A percentile compares a stretch with the other conserved stretches of the same genome.
phyloP scores from a whole-genome alignment of 1,140 invertebrate species.

The Heliconius hermathena region DNA sequence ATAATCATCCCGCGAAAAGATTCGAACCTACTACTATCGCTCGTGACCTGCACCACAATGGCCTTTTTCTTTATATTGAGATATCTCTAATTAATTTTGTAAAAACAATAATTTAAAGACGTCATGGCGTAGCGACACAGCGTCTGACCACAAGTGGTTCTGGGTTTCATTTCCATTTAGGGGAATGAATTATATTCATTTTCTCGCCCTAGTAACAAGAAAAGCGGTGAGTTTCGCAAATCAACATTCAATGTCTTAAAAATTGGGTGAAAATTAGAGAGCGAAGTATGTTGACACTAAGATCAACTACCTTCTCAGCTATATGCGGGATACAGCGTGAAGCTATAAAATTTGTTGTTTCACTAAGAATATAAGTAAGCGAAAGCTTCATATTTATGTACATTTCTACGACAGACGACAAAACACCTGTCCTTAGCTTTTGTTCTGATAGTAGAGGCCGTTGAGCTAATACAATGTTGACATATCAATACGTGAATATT shows the following conservation, averaged over 20 bases:
- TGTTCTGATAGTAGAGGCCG: neutral
- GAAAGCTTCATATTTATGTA: slow-evolving; percentile 1
- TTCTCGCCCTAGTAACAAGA: neutral
- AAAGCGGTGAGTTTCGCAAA: neutral
- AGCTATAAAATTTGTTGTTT: neutral
- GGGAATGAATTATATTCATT: neutral
- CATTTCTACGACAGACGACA: slow-evolving; percentile 1
- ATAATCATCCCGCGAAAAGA: too few species aligned
- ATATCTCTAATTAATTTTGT: too few species aligned
- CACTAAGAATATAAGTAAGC: neutral
- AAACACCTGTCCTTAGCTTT: slow-evolving; percentile 3
- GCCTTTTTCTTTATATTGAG: too few species aligned
- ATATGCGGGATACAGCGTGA: too few species aligned
- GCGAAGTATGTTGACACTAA: neutral
- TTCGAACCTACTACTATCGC: too few species aligned
- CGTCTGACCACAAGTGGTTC: too few species aligned
- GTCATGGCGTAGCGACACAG: too few species aligned
- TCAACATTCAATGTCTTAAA: neutral
- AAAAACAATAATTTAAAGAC: too few species aligned
- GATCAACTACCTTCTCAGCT: neutral
- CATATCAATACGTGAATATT: neutral
- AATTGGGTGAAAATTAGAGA: neutral
- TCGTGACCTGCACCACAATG: too few species aligned
- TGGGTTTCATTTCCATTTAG: too few species aligned
- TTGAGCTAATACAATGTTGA: neutral